phyloP scores from a whole-genome alignment of 2,797 vertebrate genomes.

The Sebastes diploproa region DNA sequence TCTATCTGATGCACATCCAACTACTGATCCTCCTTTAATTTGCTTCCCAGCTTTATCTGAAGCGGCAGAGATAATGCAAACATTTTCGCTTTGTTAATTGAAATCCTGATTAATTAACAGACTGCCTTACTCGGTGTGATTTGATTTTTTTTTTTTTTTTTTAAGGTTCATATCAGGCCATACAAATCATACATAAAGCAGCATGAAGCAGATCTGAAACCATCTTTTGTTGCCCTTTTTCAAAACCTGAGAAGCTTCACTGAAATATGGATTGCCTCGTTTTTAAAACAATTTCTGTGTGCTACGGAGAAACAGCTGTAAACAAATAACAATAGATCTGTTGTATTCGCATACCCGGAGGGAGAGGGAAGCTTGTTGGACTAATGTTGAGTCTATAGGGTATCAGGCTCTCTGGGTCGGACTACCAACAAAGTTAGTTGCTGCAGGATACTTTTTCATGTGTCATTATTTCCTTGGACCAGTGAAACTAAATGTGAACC shows the following conservation, averaged over 20 bases:
- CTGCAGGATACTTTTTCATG: slow-evolving; percentile 50
- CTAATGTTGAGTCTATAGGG: slow-evolving; percentile 22
- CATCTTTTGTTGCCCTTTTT: not conserved
- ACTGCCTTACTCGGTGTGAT: not conserved
- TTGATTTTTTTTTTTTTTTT: not conserved
- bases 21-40: slow-evolving; percentile 66
- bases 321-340: slow-evolving; percentile 32
- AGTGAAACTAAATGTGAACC: slow-evolving; percentile 61
- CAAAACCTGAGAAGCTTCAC: not conserved
- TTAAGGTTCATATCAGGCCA: not conserved
- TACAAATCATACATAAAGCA: not conserved
- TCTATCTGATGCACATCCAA: slow-evolving; percentile 35
- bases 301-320: slow-evolving; percentile 3
- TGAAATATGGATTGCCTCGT: slow-evolving; percentile 7
- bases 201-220: not conserved
- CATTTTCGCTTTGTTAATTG: slow-evolving; percentile 73
- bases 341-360: slow-evolving; percentile 8
- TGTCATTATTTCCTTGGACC: slow-evolving; percentile 65
- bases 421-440: slow-evolving; percentile 47
- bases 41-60: slow-evolving; percentile 67
- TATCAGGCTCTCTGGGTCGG: slow-evolving; percentile 27
- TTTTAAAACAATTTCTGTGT: not conserved
- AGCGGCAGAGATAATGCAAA: slow-evolving; percentile 71
- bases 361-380: slow-evolving; percentile 23
- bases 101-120: slow-evolving; percentile 75